A percentile compares a stretch with the other conserved stretches of the same genome.
Conservation (phyloP, 2,797 vertebrate genomes). For the Cyprinella venusta region DNA sequence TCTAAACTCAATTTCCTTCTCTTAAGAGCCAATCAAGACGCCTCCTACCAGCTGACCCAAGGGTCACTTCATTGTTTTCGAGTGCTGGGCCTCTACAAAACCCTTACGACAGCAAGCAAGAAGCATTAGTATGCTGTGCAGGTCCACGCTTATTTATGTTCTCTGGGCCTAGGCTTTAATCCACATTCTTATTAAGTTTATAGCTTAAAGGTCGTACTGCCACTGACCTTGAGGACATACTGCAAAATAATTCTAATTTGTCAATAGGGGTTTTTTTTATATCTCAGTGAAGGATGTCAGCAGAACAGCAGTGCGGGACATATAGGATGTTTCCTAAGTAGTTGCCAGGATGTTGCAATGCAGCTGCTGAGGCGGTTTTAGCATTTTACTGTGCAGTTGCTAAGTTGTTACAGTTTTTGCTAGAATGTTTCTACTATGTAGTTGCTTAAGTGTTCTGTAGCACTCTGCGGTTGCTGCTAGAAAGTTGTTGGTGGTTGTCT, state of each 20-base stretch:
- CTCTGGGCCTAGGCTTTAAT: conserved; percentile 1
- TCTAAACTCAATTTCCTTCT: conserved; percentile 48
- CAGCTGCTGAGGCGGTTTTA: not conserved
- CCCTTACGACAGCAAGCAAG: not conserved
- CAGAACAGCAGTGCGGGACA: not conserved
- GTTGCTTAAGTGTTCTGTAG: no score
- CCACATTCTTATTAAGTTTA: conserved; percentile 26
- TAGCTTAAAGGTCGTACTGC: not conserved
- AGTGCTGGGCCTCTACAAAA: not conserved
- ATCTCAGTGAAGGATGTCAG: not conserved
- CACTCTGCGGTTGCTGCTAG: no score
- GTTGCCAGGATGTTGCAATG: not conserved
- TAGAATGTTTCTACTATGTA: no score
- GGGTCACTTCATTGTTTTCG: conserved; percentile 45
- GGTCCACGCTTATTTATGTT: conserved; percentile 27
- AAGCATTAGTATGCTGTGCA: conserved; percentile 16
- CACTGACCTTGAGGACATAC: not conserved
- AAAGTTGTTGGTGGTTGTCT: not conserved
- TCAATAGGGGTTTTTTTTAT: not conserved
- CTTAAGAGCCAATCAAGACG: conserved; percentile 37
- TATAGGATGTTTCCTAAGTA: no score
- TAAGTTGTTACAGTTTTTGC: no score
- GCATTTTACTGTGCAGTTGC: no score
- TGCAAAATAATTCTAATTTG: not conserved
- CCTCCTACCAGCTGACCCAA: conserved; percentile 37